Percentiles rank a stretch among this genome's conserved stretches.
These are phyloP conservation scores for Lagria hirta DNA, from an alignment of 2,888 invertebrate species.

Conservation along the genomic window DNA sequence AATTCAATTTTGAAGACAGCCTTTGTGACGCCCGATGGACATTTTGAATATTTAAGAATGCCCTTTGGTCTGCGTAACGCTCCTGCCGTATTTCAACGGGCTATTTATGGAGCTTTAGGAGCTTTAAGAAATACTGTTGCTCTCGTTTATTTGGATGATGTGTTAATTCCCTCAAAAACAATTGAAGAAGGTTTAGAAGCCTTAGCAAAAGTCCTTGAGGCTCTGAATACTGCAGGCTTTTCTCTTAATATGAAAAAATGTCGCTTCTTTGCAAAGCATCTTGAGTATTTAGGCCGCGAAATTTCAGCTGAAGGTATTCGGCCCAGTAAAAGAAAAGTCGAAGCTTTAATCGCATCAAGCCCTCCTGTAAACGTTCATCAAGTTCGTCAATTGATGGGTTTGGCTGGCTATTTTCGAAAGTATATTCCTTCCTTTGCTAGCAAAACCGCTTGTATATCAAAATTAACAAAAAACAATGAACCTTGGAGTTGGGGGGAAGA, in stretches of 20 bases:
- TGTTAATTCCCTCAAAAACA: conserved; percentile 19
- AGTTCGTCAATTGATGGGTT: conserved; percentile 36
- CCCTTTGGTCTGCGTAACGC: conserved; percentile 44
- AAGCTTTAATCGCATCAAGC: conserved; percentile 12
- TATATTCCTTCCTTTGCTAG: conserved; percentile 31
- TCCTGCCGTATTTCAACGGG: conserved; percentile 41
- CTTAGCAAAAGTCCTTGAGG: conserved; percentile 15
- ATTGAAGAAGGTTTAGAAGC: conserved; percentile 15
- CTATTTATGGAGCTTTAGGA: conserved; percentile 31
- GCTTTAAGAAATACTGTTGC: conserved; percentile 11
- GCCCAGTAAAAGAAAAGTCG: conserved; percentile 10
- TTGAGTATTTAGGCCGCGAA: conserved; percentile 24
- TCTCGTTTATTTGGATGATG: conserved; percentile 22
- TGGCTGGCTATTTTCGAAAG: conserved; percentile 37
- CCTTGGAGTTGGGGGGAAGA: conserved; percentile 18
- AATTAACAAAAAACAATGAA: conserved; percentile 15
- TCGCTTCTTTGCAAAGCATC: conserved; percentile 14
- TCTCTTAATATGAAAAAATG: conserved; percentile 24
- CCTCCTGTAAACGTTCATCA: conserved; percentile 34
- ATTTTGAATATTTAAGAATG: conserved; percentile 41
- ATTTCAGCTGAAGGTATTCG: conserved; percentile 12
- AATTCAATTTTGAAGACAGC: conserved; percentile 39
- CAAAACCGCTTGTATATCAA: conserved; percentile 23
- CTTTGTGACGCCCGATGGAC: conserved; percentile 41
- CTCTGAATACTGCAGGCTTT: conserved; percentile 12